Percentiles rank a stretch among this genome's conserved stretches.
Evolutionary conservation across 1,140 invertebrate genomes (phyloP).

Genomic region (Druon quercuslanigerum): DNA sequence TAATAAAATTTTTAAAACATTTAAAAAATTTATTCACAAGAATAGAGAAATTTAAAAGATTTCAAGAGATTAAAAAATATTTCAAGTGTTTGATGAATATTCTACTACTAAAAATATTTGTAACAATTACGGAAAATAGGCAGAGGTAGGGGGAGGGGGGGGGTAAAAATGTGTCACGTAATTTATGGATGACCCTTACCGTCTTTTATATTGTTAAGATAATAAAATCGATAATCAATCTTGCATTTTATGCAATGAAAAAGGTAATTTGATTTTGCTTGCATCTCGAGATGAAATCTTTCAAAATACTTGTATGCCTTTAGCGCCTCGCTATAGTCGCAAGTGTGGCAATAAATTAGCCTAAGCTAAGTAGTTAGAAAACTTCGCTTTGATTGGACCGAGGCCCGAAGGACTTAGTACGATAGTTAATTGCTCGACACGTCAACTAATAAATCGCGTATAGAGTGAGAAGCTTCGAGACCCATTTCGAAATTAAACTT

Average conservation of each 20-base stretch:
- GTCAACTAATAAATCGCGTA: slow-evolving; percentile 45
- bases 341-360: slow-evolving; percentile 57
- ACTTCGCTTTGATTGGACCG: slow-evolving; percentile 52
- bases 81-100: no score
- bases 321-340: slow-evolving; percentile 33
- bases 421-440: slow-evolving; percentile 47
- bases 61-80: no score
- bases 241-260: neutral
- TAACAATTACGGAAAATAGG: no score
- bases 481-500: slow-evolving; percentile 25
- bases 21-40: no score
- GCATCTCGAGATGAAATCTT: slow-evolving; percentile 3
- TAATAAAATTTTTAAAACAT: no score
- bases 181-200: no score
- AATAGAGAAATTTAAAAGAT: no score
- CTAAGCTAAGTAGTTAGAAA: slow-evolving; percentile 50
- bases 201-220: neutral
- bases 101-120: no score
- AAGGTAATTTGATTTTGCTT: slow-evolving; percentile 1
- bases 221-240: neutral
- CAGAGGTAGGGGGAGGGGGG: no score
- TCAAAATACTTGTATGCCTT: slow-evolving; percentile 11
- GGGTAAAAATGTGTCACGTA: no score
- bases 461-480: slow-evolving; percentile 24
- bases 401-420: slow-evolving; percentile 38